phyloP scores from a whole-genome alignment of 2,888 invertebrate genomes.

The Eupithecia exiguata region DNA sequence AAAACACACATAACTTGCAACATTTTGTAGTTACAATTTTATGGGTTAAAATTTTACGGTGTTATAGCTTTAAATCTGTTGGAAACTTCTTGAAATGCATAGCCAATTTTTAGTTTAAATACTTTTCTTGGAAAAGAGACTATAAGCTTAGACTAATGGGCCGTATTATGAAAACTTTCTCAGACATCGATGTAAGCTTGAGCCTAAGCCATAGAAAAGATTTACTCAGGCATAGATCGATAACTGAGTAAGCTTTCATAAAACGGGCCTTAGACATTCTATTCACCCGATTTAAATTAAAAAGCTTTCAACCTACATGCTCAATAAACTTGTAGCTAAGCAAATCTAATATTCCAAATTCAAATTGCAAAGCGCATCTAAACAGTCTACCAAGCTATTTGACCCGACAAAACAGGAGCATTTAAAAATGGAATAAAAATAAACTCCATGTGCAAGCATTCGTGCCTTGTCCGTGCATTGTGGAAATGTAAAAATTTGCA shows the following conservation, averaged over 20 bases:
- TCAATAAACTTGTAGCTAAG: neutral
- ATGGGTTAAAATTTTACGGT: no score
- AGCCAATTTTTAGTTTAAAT: no score
- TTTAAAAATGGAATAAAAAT: conserved; percentile 47
- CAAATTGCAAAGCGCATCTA: conserved; percentile 30
- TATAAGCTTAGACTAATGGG: no score
- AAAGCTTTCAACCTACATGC: neutral
- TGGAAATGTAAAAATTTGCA: conserved; percentile 70
- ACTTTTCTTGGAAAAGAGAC: no score
- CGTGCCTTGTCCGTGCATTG: conserved; percentile 54
- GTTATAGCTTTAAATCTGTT: no score
- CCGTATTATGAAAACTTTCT: no score
- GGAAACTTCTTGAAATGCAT: no score
- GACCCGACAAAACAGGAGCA: conserved; percentile 40
- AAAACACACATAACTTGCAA: neutral
- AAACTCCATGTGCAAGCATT: conserved; percentile 60
- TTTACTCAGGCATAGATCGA: no score
- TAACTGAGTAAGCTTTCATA: no score
- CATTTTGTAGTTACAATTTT: neutral
- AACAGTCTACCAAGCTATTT: conserved; percentile 24
- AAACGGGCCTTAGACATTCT: no score
- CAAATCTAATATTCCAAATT: conserved; percentile 14
- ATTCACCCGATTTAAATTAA: neutral
- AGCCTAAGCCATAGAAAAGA: no score
- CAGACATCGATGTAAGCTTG: no score